A percentile compares a stretch with the other conserved stretches of the same genome.
phyloP scores from a whole-genome alignment of 2,888 invertebrate species.

The Sminthurinus aureus region DNA sequence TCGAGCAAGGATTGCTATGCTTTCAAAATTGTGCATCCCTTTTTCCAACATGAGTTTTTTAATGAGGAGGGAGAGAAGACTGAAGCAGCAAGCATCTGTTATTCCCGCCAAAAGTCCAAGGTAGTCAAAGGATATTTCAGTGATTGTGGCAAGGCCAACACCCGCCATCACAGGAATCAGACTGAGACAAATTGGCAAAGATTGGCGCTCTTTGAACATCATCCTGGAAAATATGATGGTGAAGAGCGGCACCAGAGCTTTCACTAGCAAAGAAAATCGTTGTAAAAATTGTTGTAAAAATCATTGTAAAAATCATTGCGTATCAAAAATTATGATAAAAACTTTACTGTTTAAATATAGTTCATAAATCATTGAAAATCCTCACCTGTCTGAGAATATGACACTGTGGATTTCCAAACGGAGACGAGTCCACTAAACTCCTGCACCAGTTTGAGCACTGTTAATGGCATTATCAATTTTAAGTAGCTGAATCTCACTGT shows the following conservation, averaged over 20 bases:
- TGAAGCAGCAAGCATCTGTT: conserved; percentile 88
- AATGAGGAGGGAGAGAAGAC: conserved; percentile 92
- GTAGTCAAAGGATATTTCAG: conserved; percentile 87
- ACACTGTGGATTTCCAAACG: background rate
- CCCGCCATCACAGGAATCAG: conserved; percentile 89
- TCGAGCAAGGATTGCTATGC: conserved; percentile 71
- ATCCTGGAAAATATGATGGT: conserved; percentile 83
- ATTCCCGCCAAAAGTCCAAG: conserved; percentile 86
- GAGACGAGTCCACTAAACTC: background rate
- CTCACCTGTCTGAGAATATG: background rate
- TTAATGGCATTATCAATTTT: background rate
- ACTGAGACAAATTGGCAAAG: conserved; percentile 76
- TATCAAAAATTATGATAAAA: no score
- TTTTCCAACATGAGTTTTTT: conserved; percentile 75
- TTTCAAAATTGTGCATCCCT: conserved; percentile 11
- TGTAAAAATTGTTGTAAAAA: background rate
- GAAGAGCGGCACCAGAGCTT: conserved; percentile 79
- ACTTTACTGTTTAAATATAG: no score
- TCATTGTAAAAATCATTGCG: no score
- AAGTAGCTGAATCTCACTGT: background rate
- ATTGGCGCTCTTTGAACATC: conserved; percentile 66
- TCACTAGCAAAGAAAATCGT: no score
- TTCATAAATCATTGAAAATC: no score
- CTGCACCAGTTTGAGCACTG: background rate
- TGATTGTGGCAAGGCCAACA: conserved; percentile 88